Conservation (phyloP, 2,113 vertebrate species). For the Cynopterus brachyotis region DNA sequence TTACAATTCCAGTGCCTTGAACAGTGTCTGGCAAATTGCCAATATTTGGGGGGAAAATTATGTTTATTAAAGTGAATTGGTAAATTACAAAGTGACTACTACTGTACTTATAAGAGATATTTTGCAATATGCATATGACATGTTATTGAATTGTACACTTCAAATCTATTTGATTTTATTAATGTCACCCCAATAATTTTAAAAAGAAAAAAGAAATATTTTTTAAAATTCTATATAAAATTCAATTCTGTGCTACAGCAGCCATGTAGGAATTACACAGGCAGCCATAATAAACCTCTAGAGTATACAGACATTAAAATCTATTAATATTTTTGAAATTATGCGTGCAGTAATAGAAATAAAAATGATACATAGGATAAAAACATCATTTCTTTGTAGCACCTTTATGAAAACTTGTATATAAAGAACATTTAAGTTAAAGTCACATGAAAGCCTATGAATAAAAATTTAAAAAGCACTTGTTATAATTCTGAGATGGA, state of each 20-base stretch:
- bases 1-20: background rate
- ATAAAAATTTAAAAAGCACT: background rate
- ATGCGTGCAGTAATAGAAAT: background rate
- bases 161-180: no score
- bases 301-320: background rate
- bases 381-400: background rate
- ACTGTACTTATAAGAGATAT: background rate
- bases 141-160: no score
- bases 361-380: background rate
- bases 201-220: no score
- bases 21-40: background rate
- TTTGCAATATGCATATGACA: no score
- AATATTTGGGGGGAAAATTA: background rate
- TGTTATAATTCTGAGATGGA: background rate
- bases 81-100: background rate
- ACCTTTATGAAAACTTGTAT: constrained; percentile 11
- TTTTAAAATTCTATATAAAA: background rate
- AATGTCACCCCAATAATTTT: no score
- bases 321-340: constrained; percentile 44
- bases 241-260: background rate
- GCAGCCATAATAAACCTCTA: background rate
- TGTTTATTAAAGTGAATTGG: background rate
- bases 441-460: background rate
- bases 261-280: background rate
- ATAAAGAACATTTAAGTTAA: constrained; percentile 27